Evolutionary conservation across 2,888 invertebrate species (phyloP).

Genomic region (Heliconius hortense): DNA sequence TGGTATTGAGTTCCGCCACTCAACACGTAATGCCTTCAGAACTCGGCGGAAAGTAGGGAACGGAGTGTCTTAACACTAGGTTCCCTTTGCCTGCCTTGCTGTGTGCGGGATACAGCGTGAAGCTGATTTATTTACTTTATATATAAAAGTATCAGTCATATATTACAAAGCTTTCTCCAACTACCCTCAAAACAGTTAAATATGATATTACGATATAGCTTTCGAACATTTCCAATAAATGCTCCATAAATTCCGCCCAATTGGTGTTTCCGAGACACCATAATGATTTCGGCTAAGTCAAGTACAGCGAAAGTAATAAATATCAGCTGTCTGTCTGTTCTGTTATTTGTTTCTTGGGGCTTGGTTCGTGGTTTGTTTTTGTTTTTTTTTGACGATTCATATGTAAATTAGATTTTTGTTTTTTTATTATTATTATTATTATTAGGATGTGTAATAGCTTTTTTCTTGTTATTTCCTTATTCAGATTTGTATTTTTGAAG

Average conservation of each 20-base stretch:
- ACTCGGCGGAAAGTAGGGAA: no score
- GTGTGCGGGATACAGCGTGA: no score
- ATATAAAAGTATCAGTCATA: neutral
- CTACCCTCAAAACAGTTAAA: neutral
- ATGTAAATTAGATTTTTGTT: neutral
- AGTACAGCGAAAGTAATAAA: conserved; percentile 19
- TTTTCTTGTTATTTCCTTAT: neutral
- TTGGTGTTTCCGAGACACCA: conserved; percentile 8
- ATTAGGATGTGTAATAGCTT: neutral
- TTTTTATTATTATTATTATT: neutral
- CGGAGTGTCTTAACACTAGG: no score
- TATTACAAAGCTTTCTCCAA: neutral
- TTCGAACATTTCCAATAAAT: conserved; percentile 18
- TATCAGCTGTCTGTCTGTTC: conserved; percentile 18
- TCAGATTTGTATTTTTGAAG: neutral
- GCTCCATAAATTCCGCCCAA: neutral
- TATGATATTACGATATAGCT: neutral
- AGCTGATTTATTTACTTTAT: no score
- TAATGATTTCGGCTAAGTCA: conserved; percentile 18
- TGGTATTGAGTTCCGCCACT: no score
- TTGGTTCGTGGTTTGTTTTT: neutral
- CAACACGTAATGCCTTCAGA: no score
- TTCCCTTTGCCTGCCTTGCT: no score
- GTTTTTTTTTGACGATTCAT: neutral
- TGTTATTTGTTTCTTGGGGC: conserved; percentile 13